Conservation (phyloP, 2,113 vertebrate species). For the Urocolius indicus region DNA sequence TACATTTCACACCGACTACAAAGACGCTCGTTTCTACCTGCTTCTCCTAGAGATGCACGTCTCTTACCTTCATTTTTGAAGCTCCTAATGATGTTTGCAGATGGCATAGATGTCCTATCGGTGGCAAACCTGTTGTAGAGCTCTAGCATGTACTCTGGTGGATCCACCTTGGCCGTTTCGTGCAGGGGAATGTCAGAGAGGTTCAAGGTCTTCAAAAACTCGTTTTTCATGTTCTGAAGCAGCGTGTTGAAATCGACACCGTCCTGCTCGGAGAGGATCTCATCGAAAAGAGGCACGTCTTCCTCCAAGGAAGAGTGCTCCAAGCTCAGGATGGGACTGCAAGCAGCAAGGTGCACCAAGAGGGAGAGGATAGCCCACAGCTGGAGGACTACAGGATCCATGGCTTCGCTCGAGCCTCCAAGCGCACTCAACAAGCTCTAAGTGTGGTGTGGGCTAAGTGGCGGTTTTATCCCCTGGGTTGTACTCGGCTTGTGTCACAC, state of each 20-base stretch:
- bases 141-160: conserved; percentile 98
- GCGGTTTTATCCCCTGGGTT: conserved; percentile 74
- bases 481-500: conserved; percentile 79
- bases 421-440: conserved; percentile 60
- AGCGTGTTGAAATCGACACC: conserved; percentile 86
- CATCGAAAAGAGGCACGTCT: conserved; percentile 85
- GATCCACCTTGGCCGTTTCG: conserved; percentile 83
- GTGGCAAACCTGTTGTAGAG: conserved; percentile 96
- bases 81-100: conserved; percentile 94
- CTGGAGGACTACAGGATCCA: conserved; percentile 65
- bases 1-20: not conserved
- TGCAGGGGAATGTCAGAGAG: conserved; percentile 84
- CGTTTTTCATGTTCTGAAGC: conserved; percentile 89
- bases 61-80: conserved; percentile 96
- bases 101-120: conserved; percentile 90
- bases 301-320: conserved; percentile 86
- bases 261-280: conserved; percentile 87
- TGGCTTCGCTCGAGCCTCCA: conserved; percentile 56
- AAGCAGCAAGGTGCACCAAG: conserved; percentile 64
- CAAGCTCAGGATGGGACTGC: conserved; percentile 87
- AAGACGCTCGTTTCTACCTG: accelerated
- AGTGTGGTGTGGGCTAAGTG: conserved; percentile 65
- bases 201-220: conserved; percentile 92
- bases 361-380: conserved; percentile 70
- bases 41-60: not conserved